These are phyloP conservation scores for Plagiodera versicolora DNA, from an alignment of 2,888 invertebrate species.

Conservation along the genomic window DNA sequence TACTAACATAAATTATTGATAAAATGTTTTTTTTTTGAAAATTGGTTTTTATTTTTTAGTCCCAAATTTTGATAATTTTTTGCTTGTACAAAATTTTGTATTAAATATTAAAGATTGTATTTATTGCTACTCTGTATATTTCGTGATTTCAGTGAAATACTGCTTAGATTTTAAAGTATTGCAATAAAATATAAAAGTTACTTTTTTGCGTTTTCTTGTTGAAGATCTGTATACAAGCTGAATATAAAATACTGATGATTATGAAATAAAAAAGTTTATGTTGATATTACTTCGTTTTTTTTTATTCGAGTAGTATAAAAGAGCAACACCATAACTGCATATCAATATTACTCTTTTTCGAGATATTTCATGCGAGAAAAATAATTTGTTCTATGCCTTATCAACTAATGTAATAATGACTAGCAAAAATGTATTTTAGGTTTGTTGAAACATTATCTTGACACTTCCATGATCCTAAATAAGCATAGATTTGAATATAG, in stretches of 20 bases:
- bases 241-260: conserved; percentile 18
- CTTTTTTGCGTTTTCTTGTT: conserved; percentile 33
- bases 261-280: conserved; percentile 28
- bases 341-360: too few relatives aligned
- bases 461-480: too few relatives aligned
- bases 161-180: conserved; percentile 39
- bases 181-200: conserved; percentile 29
- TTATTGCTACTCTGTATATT: conserved; percentile 41
- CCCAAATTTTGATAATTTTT: conserved; percentile 28
- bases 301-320: too few relatives aligned
- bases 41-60: conserved; percentile 26
- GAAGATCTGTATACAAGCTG: conserved; percentile 31
- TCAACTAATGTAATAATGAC: too few relatives aligned
- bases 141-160: conserved; percentile 37
- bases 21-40: conserved; percentile 22
- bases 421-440: too few relatives aligned
- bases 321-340: too few relatives aligned
- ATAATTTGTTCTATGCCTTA: too few relatives aligned
- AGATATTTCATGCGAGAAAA: too few relatives aligned
- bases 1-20: conserved; percentile 30
- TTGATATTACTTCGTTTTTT: conserved; percentile 15
- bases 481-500: too few relatives aligned
- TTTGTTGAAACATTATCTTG: too few relatives aligned
- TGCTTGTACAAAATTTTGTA: conserved; percentile 42
- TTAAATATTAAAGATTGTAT: conserved; percentile 36